A percentile compares a stretch with the other conserved stretches of the same genome.
phyloP scores from a whole-genome alignment of 2,113 vertebrate species.

The Vulpes vulpes region DNA sequence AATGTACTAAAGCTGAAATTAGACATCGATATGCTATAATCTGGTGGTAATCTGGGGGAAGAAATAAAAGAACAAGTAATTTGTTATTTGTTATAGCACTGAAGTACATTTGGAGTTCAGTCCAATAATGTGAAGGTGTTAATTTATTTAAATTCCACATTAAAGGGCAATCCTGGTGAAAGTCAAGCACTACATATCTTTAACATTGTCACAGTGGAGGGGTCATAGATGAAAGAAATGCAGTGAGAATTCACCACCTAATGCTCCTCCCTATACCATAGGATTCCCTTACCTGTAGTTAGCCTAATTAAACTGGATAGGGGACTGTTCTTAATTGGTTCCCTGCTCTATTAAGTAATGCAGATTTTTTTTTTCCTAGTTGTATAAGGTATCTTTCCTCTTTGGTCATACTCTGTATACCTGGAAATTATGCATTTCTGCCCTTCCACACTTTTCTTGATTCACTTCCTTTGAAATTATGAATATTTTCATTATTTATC shows the following conservation, averaged over 20 bases:
- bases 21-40: background rate
- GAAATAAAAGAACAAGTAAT: background rate
- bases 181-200: slow-evolving; percentile 80
- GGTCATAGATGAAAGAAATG: slow-evolving; percentile 81
- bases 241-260: slow-evolving; percentile 75
- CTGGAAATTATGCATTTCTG: slow-evolving; percentile 83
- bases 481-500: slow-evolving; percentile 5
- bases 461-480: slow-evolving; percentile 17
- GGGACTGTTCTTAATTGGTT: slow-evolving; percentile 90
- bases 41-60: slow-evolving; percentile 46
- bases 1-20: slow-evolving; percentile 25
- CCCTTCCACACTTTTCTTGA: slow-evolving; percentile 58
- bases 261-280: slow-evolving; percentile 82
- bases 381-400: slow-evolving; percentile 72
- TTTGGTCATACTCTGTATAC: slow-evolving; percentile 72
- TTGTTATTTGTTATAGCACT: background rate
- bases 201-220: slow-evolving; percentile 78
- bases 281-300: slow-evolving; percentile 91
- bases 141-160: slow-evolving; percentile 73
- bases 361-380: slow-evolving; percentile 83
- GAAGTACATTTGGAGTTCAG: background rate
- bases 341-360: slow-evolving; percentile 90
- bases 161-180: slow-evolving; percentile 73
- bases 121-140: slow-evolving; percentile 32
- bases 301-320: slow-evolving; percentile 91